A percentile compares a stretch with the other conserved stretches of the same genome.
Conservation (phyloP, 2,888 invertebrate species). For the Pollenia griseotomentosa region DNA sequence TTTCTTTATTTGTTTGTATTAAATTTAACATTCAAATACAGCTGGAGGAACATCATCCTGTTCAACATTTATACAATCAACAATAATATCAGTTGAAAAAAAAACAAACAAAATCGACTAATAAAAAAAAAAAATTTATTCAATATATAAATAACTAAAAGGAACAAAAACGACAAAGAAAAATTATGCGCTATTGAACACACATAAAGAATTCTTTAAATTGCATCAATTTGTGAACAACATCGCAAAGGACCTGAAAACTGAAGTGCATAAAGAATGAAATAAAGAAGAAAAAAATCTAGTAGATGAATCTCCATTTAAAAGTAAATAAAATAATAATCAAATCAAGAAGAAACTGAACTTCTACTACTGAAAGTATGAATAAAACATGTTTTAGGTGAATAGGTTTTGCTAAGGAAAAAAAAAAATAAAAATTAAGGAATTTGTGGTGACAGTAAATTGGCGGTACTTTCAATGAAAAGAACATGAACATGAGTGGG, state of each 20-base stretch:
- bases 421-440: background rate
- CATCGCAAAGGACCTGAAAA: conserved; percentile 8
- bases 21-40: conserved; percentile 66
- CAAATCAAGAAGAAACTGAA: conserved; percentile 67
- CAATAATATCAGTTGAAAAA: conserved; percentile 45
- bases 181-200: conserved; percentile 73
- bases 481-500: background rate
- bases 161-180: conserved; percentile 56
- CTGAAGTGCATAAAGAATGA: conserved; percentile 20
- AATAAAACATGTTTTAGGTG: conserved; percentile 38
- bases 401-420: background rate
- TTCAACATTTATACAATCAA: conserved; percentile 39
- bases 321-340: conserved; percentile 70
- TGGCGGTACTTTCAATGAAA: background rate
- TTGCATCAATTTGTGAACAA: conserved; percentile 73
- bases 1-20: conserved; percentile 56
- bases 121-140: conserved; percentile 27
- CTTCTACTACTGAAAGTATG: conserved; percentile 20
- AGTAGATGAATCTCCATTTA: conserved; percentile 54
- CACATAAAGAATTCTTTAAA: conserved; percentile 69
- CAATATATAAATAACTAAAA: conserved; percentile 49
- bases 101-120: background rate
- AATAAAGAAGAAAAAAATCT: conserved; percentile 3
- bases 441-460: background rate
- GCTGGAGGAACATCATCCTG: conserved; percentile 39